These are phyloP conservation scores for Antennarius striatus DNA, from an alignment of 2,113 vertebrate genomes.

Conservation along the genomic window DNA sequence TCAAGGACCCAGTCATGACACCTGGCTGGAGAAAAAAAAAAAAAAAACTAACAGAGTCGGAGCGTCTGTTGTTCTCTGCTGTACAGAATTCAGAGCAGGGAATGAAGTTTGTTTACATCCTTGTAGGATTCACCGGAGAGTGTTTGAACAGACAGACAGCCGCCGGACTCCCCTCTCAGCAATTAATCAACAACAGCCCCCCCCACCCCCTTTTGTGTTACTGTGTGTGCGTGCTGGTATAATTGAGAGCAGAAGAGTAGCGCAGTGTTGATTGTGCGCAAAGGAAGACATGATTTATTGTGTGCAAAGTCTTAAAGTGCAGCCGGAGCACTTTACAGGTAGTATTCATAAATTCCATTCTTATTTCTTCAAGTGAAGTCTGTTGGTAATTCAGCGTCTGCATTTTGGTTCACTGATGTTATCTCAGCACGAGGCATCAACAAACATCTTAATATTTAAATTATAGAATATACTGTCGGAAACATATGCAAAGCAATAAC, in stretches of 20 bases:
- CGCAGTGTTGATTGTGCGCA: conserved; percentile 66
- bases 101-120: conserved; percentile 83
- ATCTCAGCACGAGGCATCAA: too few relatives aligned
- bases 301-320: conserved; percentile 73
- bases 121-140: conserved; percentile 76
- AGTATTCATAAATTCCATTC: background rate
- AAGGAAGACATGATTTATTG: conserved; percentile 74
- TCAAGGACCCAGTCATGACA: conserved; percentile 94
- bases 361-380: conserved; percentile 30
- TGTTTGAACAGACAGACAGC: conserved; percentile 78
- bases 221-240: too few relatives aligned
- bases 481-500: too few relatives aligned
- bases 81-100: conserved; percentile 69
- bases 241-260: conserved; percentile 32
- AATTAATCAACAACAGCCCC: conserved; percentile 77
- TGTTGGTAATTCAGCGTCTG: background rate
- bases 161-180: conserved; percentile 75
- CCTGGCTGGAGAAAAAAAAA: conserved; percentile 89
- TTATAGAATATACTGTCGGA: too few relatives aligned
- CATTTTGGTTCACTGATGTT: too few relatives aligned
- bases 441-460: too few relatives aligned
- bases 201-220: conserved; percentile 19
- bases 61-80: conserved; percentile 85
- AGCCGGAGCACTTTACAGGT: conserved; percentile 60
- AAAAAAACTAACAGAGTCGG: conserved; percentile 62